Base-by-base conservation (phyloP, 1,140 invertebrate species). In the Drosophila gunungcola region DNA sequence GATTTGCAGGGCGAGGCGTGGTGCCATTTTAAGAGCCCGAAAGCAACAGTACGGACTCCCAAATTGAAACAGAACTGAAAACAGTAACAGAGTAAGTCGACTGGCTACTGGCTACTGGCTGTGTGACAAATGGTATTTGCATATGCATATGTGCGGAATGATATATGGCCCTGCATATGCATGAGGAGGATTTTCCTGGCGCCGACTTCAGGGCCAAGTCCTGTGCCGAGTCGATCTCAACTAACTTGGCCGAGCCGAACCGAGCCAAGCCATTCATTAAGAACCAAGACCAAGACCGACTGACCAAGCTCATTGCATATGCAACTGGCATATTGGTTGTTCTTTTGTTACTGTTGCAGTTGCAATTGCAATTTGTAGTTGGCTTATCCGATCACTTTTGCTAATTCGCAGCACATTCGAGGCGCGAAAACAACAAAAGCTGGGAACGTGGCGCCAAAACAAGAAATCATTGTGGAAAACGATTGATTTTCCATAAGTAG, bases 371-470 rank as follows among this genome's bases (percentile, higher is more conserved):
- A 34, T 54, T 43, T 68, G 46, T 53, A 61, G 60, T 58, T 62
- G 69, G 80, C 80, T 89, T 88, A 88, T 89, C 82, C 85, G 80
- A 89, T 89, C 84, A 75, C 65, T 84, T 85, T 89, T 89, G 78
- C 85, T 84, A 90, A 89, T 89, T 81, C 84, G 84, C 72, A 43
- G 80, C 85, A 84, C 85, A 89, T 89, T 90, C 84, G 38, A 74
- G 82, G 82, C 82, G 80, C 85, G 60, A 73, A 80, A 73, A 80
- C 53, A 78, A 68, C 77, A 68, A 84, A 83, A 82, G 56, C 75
- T 27, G 57, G 29, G 57, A 73, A 73, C 57, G 70, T 65, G 82
- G 48, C 64, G 80, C 81, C 65, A 68, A 72, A 90, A 80, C 84
- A 70, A 67, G 79, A 77, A 83, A 84, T 68, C 52, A 56, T 60